Conservation (phyloP, 2,113 vertebrate genomes). For the Sturnus vulgaris region DNA sequence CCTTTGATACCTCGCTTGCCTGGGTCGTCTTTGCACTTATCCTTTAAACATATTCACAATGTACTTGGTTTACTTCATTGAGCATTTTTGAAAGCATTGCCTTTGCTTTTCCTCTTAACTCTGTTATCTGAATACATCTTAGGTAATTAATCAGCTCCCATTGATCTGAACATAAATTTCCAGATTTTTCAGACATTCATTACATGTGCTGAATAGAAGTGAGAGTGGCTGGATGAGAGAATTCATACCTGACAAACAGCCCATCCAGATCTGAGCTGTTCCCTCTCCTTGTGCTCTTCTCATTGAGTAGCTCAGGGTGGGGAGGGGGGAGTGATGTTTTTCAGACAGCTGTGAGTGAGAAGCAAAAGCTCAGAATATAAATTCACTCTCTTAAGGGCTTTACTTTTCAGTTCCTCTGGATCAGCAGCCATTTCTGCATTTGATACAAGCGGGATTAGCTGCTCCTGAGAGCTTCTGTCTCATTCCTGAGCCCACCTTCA, state of each 20-base stretch:
- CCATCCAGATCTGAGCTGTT: constrained; percentile 51
- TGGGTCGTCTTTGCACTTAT: constrained; percentile 61
- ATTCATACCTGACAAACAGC: constrained; percentile 70
- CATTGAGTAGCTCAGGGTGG: neutral
- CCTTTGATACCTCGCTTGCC: constrained; percentile 63
- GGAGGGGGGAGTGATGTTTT: neutral
- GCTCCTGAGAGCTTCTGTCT: neutral
- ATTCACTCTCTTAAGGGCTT: constrained; percentile 28
- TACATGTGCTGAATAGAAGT: constrained; percentile 67
- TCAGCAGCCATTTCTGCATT: constrained; percentile 33
- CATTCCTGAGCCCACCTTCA: neutral
- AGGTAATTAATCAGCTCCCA: constrained; percentile 75
- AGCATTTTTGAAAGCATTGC: constrained; percentile 67
- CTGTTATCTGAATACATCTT: constrained; percentile 74
- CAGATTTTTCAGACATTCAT: constrained; percentile 70
- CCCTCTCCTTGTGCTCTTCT: constrained; percentile 38
- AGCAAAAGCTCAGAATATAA: constrained; percentile 53
- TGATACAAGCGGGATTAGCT: neutral
- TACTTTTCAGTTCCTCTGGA: constrained; percentile 30
- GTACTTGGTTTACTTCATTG: constrained; percentile 68
- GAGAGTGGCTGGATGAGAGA: constrained; percentile 60
- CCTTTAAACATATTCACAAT: constrained; percentile 56
- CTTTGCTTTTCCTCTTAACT: constrained; percentile 65
- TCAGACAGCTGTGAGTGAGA: constrained; percentile 54
- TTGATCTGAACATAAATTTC: constrained; percentile 73